phyloP scores from a whole-genome alignment of 2,888 invertebrate species.

The Melikaiella ostensackeni region DNA sequence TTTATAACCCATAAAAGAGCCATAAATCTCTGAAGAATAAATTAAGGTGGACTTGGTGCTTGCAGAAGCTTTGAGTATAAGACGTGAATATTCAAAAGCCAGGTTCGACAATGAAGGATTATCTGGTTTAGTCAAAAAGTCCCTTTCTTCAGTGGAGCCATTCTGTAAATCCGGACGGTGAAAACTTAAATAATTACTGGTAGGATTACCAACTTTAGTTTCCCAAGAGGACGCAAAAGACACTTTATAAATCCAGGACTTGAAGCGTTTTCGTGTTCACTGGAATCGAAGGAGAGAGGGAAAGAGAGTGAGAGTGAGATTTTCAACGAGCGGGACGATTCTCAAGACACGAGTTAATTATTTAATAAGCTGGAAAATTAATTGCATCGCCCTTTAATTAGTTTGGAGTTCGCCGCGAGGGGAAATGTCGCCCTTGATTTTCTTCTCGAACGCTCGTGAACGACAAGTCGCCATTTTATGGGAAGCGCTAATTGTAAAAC shows the following conservation, averaged over 20 bases:
- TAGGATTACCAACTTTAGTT: conserved; percentile 64
- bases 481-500: neutral
- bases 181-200: conserved; percentile 69
- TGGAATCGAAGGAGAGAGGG: conserved; percentile 34
- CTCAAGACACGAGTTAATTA: conserved; percentile 69
- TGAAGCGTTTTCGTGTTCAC: conserved; percentile 41
- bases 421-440: conserved; percentile 28
- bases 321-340: conserved; percentile 49
- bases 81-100: conserved; percentile 36
- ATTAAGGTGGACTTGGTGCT: neutral
- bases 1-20: neutral
- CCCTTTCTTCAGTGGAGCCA: conserved; percentile 44
- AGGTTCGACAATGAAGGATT: conserved; percentile 36
- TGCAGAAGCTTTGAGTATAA: conserved; percentile 16
- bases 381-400: conserved; percentile 53
- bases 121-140: conserved; percentile 38
- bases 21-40: conserved; percentile 11
- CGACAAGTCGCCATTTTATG: conserved; percentile 5
- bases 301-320: conserved; percentile 37
- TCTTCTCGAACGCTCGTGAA: conserved; percentile 25
- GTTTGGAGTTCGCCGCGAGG: conserved; percentile 43
- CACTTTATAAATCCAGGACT: conserved; percentile 50
- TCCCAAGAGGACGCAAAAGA: conserved; percentile 42
- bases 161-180: conserved; percentile 53
- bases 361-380: conserved; percentile 69